Evolutionary conservation across 2,113 vertebrate species (phyloP).

Genomic region (Geococcyx californianus): DNA sequence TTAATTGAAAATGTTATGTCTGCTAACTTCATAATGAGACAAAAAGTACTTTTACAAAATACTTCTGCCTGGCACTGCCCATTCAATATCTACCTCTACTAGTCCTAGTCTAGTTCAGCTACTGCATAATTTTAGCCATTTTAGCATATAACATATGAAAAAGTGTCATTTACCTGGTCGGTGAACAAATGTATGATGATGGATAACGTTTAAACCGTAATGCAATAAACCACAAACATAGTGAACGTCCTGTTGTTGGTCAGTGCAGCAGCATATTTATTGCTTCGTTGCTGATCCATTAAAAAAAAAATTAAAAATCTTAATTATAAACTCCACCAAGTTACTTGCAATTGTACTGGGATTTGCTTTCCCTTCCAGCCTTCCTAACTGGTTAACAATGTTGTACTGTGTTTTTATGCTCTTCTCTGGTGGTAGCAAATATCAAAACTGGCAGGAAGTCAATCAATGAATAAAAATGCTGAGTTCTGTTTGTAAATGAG

Average conservation of each 20-base stretch:
- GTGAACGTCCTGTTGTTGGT: slow-evolving; percentile 33
- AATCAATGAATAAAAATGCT: slow-evolving; percentile 64
- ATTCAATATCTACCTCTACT: slow-evolving; percentile 61
- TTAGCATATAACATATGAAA: background rate
- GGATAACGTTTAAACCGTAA: slow-evolving; percentile 43
- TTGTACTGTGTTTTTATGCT: slow-evolving; percentile 63
- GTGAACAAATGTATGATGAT: slow-evolving; percentile 26
- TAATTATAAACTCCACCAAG: slow-evolving; percentile 9
- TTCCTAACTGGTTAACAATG: slow-evolving; percentile 40
- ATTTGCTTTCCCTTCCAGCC: slow-evolving; percentile 52
- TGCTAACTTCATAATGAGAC: background rate
- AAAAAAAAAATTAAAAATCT: background rate
- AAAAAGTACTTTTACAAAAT: background rate
- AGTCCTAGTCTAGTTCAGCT: slow-evolving; percentile 38
- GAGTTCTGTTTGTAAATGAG: slow-evolving; percentile 61
- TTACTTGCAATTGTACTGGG: slow-evolving; percentile 53
- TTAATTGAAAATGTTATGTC: background rate
- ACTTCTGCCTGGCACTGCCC: slow-evolving; percentile 62
- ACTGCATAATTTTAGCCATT: slow-evolving; percentile 38
- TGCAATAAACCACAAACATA: slow-evolving; percentile 54
- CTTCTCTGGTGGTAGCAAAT: slow-evolving; percentile 52
- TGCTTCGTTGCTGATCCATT: slow-evolving; percentile 18
- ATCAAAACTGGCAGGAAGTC: slow-evolving; percentile 51
- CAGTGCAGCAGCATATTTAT: slow-evolving; percentile 30
- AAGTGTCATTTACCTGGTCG: slow-evolving; percentile 3